Conservation (phyloP, 2,113 vertebrate genomes). For the Patagioenas fasciata region DNA sequence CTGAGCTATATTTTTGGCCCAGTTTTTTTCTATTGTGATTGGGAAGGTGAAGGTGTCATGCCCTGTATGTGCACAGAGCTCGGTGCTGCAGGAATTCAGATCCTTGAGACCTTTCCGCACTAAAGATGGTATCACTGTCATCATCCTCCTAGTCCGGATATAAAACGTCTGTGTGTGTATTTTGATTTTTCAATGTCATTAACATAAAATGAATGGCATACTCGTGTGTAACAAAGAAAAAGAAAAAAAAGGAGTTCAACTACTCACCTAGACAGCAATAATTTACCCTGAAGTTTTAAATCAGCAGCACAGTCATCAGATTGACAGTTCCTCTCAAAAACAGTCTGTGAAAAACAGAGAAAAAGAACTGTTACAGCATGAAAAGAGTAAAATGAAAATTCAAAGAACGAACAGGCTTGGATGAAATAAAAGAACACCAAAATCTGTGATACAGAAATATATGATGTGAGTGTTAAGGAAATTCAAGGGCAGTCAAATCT, state of each 20-base stretch:
- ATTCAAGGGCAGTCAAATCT: background rate
- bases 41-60: background rate
- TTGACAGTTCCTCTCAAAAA: slow-evolving; percentile 96
- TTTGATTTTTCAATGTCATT: background rate
- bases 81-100: background rate
- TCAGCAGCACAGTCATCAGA: slow-evolving; percentile 96
- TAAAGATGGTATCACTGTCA: background rate
- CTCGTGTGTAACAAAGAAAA: background rate
- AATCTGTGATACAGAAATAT: background rate
- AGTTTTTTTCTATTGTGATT: background rate
- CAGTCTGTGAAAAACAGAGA: slow-evolving; percentile 80
- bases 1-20: background rate
- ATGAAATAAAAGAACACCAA: background rate
- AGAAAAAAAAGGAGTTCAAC: background rate
- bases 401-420: background rate
- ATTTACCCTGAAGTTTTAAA: slow-evolving; percentile 87
- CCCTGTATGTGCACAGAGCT: too few species aligned
- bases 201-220: background rate
- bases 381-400: background rate
- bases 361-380: background rate
- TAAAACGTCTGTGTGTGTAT: background rate
- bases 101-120: background rate
- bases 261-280: slow-evolving; percentile 89
- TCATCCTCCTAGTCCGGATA: background rate
- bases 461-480: background rate